phyloP scores from a whole-genome alignment of 2,113 vertebrate species.

The Pipa parva region DNA sequence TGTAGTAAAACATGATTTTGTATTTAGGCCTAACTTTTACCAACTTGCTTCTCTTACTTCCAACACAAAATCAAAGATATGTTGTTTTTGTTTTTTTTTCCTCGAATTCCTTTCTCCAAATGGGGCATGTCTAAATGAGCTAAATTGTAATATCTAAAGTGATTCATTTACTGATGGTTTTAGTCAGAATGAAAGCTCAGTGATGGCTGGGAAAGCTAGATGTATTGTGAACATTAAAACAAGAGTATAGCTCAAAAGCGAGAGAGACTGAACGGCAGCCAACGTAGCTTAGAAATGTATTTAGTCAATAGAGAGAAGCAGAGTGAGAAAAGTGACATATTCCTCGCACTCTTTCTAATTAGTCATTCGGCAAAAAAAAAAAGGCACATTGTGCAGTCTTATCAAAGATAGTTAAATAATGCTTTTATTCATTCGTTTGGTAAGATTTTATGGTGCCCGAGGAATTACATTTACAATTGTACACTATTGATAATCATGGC shows the following conservation, averaged over 20 bases:
- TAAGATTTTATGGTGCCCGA: neutral
- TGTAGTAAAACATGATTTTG: too few relatives aligned
- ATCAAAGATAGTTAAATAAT: neutral
- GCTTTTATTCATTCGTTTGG: neutral
- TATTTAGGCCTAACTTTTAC: too few relatives aligned
- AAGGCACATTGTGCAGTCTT: neutral
- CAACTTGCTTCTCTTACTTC: too few relatives aligned
- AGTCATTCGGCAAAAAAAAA: slow-evolving; percentile 42
- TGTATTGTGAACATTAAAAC: slow-evolving; percentile 52
- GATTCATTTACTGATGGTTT: slow-evolving; percentile 52
- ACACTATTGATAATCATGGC: too few relatives aligned
- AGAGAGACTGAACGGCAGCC: slow-evolving; percentile 64
- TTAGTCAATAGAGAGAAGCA: slow-evolving; percentile 45
- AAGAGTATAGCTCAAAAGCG: slow-evolving; percentile 57
- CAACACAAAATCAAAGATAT: too few relatives aligned
- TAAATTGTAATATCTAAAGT: slow-evolving; percentile 53
- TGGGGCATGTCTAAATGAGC: slow-evolving; percentile 33
- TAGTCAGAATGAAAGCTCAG: slow-evolving; percentile 29
- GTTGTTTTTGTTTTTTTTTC: too few relatives aligned
- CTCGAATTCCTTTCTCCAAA: slow-evolving; percentile 30
- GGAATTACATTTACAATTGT: neutral
- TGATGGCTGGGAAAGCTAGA: slow-evolving; percentile 50
- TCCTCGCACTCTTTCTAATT: slow-evolving; percentile 42
- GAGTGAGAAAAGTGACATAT: slow-evolving; percentile 47
- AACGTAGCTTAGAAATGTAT: slow-evolving; percentile 49